phyloP scores from a whole-genome alignment of 2,113 vertebrate species.

The Pluvianellus socialis region DNA sequence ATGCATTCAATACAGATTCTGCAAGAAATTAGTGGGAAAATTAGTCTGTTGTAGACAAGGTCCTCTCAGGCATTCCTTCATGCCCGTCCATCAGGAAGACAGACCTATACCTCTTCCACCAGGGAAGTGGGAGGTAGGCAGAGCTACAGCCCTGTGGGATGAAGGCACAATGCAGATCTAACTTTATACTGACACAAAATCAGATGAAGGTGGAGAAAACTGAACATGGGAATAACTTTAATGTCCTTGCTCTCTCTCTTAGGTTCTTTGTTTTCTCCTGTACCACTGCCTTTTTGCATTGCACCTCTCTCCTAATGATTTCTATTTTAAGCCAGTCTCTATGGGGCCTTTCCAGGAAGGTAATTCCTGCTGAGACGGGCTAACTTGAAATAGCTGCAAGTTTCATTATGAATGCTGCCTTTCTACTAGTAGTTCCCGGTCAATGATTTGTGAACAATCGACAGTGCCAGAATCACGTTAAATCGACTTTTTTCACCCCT shows the following conservation, averaged over 20 bases:
- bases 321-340: background rate
- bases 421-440: background rate
- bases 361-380: background rate
- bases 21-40: background rate
- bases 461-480: background rate
- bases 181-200: background rate
- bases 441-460: background rate
- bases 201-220: background rate
- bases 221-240: background rate
- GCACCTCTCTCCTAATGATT: background rate
- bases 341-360: constrained; percentile 15
- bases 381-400: background rate
- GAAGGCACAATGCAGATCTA: background rate
- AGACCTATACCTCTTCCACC: background rate
- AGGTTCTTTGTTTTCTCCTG: background rate
- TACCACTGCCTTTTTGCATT: background rate
- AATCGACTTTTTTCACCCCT: background rate
- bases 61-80: background rate
- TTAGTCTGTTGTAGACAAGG: background rate
- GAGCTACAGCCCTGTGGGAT: background rate
- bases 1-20: background rate
- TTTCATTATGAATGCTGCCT: background rate
- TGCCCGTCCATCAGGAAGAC: background rate
- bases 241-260: background rate
- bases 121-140: background rate